Base-by-base conservation (phyloP, 1,140 invertebrate species). In the Phenacoccus solenopsis region DNA sequence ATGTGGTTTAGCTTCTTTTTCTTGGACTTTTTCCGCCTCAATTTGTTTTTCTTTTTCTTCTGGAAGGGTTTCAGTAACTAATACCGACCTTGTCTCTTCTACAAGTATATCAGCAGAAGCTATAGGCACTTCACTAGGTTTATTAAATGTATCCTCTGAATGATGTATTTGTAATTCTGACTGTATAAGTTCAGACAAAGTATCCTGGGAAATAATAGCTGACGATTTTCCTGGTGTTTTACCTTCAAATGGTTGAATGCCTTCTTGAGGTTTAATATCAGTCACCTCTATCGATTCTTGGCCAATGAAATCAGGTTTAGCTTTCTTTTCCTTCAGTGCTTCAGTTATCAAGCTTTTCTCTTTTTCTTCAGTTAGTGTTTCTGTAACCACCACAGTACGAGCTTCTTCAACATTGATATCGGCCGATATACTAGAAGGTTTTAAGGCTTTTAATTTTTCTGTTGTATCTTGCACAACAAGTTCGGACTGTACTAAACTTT, bases 311-410 rank as follows among this genome's bases (percentile, higher is more conserved):
- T 67, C 73, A 10, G 68, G 24, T 59, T 73, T 71, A 13, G 74
- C n/a, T 49, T 69, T n/a, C 24, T 69, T 49, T 24, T 69, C 21
- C 16, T 77, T 74, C 1, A 74, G 73, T 56, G 72, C 76, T 12
- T 76, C 75, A 0, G 75, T 75, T 0, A 77, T 74, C 32, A 77
- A 73, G 22, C 75, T 73, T 3, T 76, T 75, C 16, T 64, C 59
- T 13, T 74, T 69, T 25, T 84, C 82, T 67, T 82, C 75, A 0
- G 75, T 70, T n/a, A 79, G 72, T 3, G 82, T 77, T 74, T 84
- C 76, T 35, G 78, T 81, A 21, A 85, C 75, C 1, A 75, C 79
- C 4, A 85, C 49, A 71, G 80, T 77, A 73, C 80, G 79, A 38
- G 77, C 79, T 72, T 81, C 79, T 28, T 78, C 76, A 61, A 84